Base-by-base conservation (phyloP, 2,888 invertebrate species). In the Perdita meconis region DNA sequence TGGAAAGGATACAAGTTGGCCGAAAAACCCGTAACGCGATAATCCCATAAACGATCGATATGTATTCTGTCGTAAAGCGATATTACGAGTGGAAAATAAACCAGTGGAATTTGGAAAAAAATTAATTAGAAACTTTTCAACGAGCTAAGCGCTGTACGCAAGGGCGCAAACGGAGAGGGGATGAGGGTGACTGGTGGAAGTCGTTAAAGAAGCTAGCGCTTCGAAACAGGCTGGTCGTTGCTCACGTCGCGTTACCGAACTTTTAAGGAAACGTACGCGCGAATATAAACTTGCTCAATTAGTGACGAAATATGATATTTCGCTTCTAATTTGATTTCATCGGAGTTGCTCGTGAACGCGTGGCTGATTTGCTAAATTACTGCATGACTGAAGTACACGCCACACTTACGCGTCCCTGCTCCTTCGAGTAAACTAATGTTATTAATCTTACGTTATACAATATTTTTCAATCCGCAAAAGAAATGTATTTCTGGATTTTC, bases 281-380 rank as follows among this genome's bases (percentile, higher is more conserved):
- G n/a, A n/a, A 19, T 36, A 24, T 57, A 61, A 81, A 80, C 60
- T 81, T 74, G 82, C 44, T 78, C 65, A 78, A 72, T 68, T 72
- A 68, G 68, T 19, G 61, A 65, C 57, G 57, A 61, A 78, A 68
- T 67, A 78, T 63, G 47, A 69, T 67, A 66, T 67, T 60, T 6
- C 63, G 8, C 26, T 64, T 24, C 61, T 79, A 75, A 79, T 79
- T 82, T 81, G 61, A 67, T 77, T 78, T 53, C 68, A 70, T 78
- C 57, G 69, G 44, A 71, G 59, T 67, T 47, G 57, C 60, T 67
- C 74, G 70, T 78, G 78, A 74, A 74, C 61, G 68, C 67, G 64
- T 64, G 66, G 53, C 69, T 51, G 66, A 56, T 60, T 40, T 55
- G 42, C 65, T 60, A 38, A 78, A 81, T 82, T 78, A 69, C 69